Base-by-base conservation (phyloP, 2,888 invertebrate species). In the Pollenia griseotomentosa region DNA sequence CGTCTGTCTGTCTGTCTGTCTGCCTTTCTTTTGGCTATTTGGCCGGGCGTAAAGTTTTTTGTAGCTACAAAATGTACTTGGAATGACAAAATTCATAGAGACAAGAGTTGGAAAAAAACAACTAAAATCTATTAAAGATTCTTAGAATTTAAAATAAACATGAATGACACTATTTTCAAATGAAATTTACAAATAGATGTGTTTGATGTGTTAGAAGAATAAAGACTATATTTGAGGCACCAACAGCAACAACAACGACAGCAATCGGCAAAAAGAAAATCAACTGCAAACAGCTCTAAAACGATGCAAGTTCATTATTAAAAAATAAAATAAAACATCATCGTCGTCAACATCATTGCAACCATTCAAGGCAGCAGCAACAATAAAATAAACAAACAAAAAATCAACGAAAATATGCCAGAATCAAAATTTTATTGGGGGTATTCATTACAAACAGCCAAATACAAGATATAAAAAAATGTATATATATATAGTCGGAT, bases 81-180 rank as follows among this genome's bases (percentile, higher is more conserved):
- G 44, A 66, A 84, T 84, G 59, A 51, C 66, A 84, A 71, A 82
- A 83, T 46, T n/a, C 46, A 70, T 8, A 61, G 23, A 53, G 11
- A 44, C 46, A 65, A 66, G 48, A 44, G 2, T 33, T 14, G 14
- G 33, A 68, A 63, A 61, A 68, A 61, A 68, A 51, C 44, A 68
- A 51, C 44, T 63, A 75, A 83, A 86, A 87, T 87, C 87, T 87
- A 87, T 87, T 87, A 87, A 82, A 68, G 87, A 84, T 87, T 87
- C 87, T 84, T 82, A 77, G 87, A 87, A 87, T 78, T 84, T 78
- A 78, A 87, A 87, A 84, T 82, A 87, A 87, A 87, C 87, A 87
- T 84, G 87, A 87, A 84, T 87, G 87, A 87, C 87, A 87, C 84
- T 87, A 84, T 87, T 87, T 87, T 87, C 87, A 87, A 87, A 87